Conservation (phyloP, 1,140 invertebrate genomes). For the Littorina saxatilis region DNA sequence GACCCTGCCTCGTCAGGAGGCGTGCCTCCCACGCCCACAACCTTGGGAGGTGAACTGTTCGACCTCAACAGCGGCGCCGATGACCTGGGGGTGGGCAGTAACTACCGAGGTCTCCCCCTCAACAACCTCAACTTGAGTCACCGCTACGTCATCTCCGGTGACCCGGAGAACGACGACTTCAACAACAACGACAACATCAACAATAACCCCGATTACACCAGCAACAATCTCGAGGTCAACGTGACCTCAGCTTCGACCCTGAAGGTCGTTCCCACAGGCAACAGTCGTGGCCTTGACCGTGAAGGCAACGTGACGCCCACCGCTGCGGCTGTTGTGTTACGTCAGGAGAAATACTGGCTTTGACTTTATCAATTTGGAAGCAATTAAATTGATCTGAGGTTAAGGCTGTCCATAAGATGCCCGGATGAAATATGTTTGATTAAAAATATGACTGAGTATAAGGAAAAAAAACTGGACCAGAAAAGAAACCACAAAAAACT, state of each 20-base stretch:
- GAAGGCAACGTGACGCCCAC: background rate
- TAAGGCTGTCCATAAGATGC: background rate
- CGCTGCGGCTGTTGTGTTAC: background rate
- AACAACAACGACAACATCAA: background rate
- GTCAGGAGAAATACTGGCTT: slow-evolving; percentile 9
- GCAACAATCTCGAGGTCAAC: background rate
- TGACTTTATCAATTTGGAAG: background rate
- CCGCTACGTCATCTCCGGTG: background rate
- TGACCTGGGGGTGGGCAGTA: background rate
- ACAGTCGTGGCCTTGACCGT: background rate
- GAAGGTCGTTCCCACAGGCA: background rate
- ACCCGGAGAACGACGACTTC: slow-evolving; percentile 9
- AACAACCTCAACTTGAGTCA: slow-evolving; percentile 21
- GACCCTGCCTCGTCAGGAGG: background rate
- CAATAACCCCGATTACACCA: background rate
- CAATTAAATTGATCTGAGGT: background rate
- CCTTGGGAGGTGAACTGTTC: too few species aligned
- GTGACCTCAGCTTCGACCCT: background rate
- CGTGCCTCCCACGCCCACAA: background rate
- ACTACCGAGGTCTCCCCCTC: background rate
- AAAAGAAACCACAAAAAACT: background rate
- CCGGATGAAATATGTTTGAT: background rate
- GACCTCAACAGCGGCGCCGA: background rate
- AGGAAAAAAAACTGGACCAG: background rate
- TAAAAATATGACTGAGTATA: background rate